A percentile compares a stretch with the other conserved stretches of the same genome.
phyloP scores from a whole-genome alignment of 2,797 vertebrate genomes.

The Bucorvus abyssinicus region DNA sequence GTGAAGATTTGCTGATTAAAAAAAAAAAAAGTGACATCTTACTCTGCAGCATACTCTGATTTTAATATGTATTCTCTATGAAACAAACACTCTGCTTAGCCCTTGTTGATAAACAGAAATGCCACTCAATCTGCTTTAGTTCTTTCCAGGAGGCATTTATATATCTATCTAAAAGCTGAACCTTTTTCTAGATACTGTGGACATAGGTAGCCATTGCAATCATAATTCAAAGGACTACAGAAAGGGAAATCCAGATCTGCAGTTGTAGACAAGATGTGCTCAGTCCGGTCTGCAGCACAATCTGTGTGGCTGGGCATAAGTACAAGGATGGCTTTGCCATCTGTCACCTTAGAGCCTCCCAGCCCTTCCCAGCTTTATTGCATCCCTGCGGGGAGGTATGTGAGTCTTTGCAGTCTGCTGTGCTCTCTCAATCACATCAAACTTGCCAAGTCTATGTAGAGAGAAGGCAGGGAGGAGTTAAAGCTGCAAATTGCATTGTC shows the following conservation, averaged over 20 bases:
- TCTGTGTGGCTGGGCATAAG: not conserved
- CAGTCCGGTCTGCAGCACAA: fast-evolving
- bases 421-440: not conserved
- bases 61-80: not conserved
- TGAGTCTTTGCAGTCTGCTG: not conserved
- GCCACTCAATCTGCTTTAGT: not conserved
- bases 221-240: not conserved
- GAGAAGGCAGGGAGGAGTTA: not conserved
- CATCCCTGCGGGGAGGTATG: not conserved
- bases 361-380: not conserved
- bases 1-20: not conserved
- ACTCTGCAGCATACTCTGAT: not conserved
- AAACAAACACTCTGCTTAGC: not conserved
- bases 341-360: not conserved
- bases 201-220: not conserved
- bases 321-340: not conserved
- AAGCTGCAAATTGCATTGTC: fast-evolving
- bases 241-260: not conserved
- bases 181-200: not conserved
- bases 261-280: not conserved
- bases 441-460: not conserved
- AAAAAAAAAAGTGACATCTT: not conserved
- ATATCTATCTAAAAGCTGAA: not conserved
- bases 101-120: not conserved
- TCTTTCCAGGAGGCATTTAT: not conserved